Evolutionary conservation across 2,888 invertebrate species (phyloP).

Genomic region (Omphaloscelis lunosa): DNA sequence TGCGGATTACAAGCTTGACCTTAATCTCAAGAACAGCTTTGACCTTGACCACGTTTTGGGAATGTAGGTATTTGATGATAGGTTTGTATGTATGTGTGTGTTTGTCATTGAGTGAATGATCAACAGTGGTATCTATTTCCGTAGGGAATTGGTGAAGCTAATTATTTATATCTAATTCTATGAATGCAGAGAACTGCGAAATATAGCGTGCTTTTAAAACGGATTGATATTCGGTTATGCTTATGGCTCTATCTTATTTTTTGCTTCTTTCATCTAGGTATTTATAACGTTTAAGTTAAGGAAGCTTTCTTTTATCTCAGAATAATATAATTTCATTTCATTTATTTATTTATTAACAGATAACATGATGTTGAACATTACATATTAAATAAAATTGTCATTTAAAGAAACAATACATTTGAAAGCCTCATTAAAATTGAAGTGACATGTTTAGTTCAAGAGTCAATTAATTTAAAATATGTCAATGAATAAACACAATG

Average conservation of each 20-base stretch:
- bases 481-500: too few species aligned
- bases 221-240: not conserved
- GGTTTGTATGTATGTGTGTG: not conserved
- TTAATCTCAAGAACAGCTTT: not conserved
- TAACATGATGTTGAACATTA: too few species aligned
- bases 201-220: not conserved
- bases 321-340: too few species aligned
- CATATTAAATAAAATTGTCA: too few species aligned
- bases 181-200: not conserved
- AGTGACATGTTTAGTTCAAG: too few species aligned
- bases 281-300: too few species aligned
- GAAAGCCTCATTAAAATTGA: too few species aligned
- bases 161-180: not conserved
- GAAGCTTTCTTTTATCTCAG: too few species aligned
- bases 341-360: too few species aligned
- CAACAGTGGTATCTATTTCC: not conserved
- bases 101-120: not conserved
- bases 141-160: not conserved
- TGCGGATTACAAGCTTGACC: slow-evolving; percentile 42
- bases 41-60: slow-evolving; percentile 35
- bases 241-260: not conserved
- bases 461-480: too few species aligned
- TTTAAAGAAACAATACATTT: too few species aligned
- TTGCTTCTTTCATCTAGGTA: too few species aligned
- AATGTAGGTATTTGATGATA: not conserved